A percentile compares a stretch with the other conserved stretches of the same genome.
Conservation (phyloP, 2,797 vertebrate species). For the Lerista edwardsae region DNA sequence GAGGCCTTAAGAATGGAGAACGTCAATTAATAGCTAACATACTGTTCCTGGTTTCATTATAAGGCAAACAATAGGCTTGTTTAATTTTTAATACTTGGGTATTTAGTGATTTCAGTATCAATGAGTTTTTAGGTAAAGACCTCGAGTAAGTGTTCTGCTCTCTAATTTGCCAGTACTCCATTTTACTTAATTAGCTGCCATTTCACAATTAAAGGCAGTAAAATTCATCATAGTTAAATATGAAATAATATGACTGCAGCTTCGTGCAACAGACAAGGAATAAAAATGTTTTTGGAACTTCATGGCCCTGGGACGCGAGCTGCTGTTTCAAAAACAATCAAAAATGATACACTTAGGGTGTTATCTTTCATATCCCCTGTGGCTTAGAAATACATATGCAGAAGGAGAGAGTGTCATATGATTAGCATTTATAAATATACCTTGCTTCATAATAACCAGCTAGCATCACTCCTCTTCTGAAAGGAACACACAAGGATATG, state of each 20-base stretch:
- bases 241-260: slow-evolving; percentile 30
- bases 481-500: slow-evolving; percentile 33
- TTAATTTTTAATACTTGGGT: slow-evolving; percentile 53
- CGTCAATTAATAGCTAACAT: slow-evolving; percentile 44
- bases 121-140: slow-evolving; percentile 27
- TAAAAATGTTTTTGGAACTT: slow-evolving; percentile 48
- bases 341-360: slow-evolving; percentile 16
- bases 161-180: background rate
- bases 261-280: slow-evolving; percentile 43
- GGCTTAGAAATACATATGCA: slow-evolving; percentile 28
- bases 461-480: slow-evolving; percentile 44
- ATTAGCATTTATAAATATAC: slow-evolving; percentile 38
- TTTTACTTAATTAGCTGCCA: slow-evolving; percentile 53
- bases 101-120: slow-evolving; percentile 30
- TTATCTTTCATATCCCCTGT: slow-evolving; percentile 43
- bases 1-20: slow-evolving; percentile 14
- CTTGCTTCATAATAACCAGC: slow-evolving; percentile 41
- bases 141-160: slow-evolving; percentile 21
- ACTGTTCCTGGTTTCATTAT: slow-evolving; percentile 1
- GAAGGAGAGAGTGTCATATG: slow-evolving; percentile 53
- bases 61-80: background rate
- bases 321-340: slow-evolving; percentile 45
- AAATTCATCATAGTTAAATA: slow-evolving; percentile 46
- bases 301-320: slow-evolving; percentile 45
- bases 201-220: slow-evolving; percentile 38